Base-by-base conservation (phyloP, 2,797 vertebrate species). In the Eulemur rubriventer region DNA sequence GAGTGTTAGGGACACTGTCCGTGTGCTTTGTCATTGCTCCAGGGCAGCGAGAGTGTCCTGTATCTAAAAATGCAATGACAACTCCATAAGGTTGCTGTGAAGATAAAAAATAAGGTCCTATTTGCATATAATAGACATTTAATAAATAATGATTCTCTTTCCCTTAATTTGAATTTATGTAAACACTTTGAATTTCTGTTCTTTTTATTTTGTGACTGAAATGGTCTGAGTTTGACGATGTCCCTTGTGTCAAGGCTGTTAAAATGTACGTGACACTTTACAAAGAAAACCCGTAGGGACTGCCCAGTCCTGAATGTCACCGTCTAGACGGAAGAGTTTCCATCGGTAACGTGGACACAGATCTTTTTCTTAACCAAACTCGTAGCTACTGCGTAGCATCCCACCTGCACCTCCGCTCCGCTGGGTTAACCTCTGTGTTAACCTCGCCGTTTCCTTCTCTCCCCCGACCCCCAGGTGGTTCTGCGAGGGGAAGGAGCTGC, bases 401-500 rank as follows among this genome's bases (percentile, higher is more conserved):
- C 57, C 35, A 41, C 6, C 72, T 91, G 69, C 22, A 14, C 24
- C 28, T 61, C 14, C 59, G 43, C 87, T 72, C 72, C 70, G 8
- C 41, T 65, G 14, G 52, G 78, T 75, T 69, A 48, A 18, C 22
- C 18, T 89, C 48, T n/a, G n/a, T n/a, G n/a, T n/a, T n/a, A n/a
- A n/a, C n/a, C n/a, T n/a, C n/a, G n/a, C n/a, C n/a, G n/a, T 70
- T 91, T 78, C 91, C 35, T 96, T 83, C 89, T 96, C 41, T 93
- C 80, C 69, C 93, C 33, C 97, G 6, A 97, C 98, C 50, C 92
- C 88, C 48, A 99, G 99, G 98, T 99, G 99, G 99, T 99, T 99
- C 99, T 99, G 99, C 98, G 99, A 99, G 98, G 99, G 99, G 46
- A 99, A 99, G 35, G 99, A 99, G 97, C 99, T 99, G 33, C 99